Evolutionary conservation across 2,797 vertebrate species (phyloP).

Genomic region (Anableps anableps): DNA sequence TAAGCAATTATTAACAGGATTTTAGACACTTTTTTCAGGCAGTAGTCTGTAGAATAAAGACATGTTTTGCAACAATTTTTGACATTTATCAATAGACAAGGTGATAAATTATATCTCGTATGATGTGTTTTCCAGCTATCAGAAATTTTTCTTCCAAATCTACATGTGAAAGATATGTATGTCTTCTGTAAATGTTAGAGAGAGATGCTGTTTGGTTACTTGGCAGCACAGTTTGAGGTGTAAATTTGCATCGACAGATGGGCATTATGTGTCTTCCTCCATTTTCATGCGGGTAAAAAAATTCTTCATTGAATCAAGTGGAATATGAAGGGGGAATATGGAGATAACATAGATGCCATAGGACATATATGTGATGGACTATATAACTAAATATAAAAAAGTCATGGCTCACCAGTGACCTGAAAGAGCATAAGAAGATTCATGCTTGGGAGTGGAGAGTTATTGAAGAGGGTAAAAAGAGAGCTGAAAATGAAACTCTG

Average conservation of each 20-base stretch:
- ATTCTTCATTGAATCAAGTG: background rate
- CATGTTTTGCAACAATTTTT: background rate
- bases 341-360: background rate
- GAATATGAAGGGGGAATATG: background rate
- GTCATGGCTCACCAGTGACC: background rate
- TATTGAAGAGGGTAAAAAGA: background rate
- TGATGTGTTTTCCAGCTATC: background rate
- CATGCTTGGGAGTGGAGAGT: conserved; percentile 1
- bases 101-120: background rate
- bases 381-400: background rate
- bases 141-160: background rate
- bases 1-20: no score
- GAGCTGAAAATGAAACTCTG: conserved; percentile 1
- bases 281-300: background rate
- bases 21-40: background rate
- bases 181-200: background rate
- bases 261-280: background rate
- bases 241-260: background rate
- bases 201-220: background rate
- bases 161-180: background rate
- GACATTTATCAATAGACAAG: background rate
- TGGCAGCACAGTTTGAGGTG: background rate
- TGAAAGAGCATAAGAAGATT: conserved; percentile 3
- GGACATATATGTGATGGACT: background rate
- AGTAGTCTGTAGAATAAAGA: background rate